Evolutionary conservation across 2,888 invertebrate species (phyloP), one percentile per base, ranked within the genome.

Genomic region (Lepidochrysops patricia): DNA sequence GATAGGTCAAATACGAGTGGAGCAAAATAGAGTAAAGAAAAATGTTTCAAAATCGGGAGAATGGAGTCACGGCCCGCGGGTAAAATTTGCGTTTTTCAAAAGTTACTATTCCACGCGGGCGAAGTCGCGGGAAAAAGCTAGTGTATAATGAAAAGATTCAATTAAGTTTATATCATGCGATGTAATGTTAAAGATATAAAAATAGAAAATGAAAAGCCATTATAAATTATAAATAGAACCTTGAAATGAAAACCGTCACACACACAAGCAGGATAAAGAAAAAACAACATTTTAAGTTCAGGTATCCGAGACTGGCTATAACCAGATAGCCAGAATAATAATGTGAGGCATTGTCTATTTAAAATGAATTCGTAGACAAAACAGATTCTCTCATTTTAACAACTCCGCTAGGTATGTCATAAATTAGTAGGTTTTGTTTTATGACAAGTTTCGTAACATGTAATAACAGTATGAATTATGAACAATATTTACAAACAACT

Each of bases 281-380:
- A 67, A 70, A 69, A 70, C 65, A 62, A 67, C 63, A 66, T 65
- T 67, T 69, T 69, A 67, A 70, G 65, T 63, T 66, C 66, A 65
- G 66, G 61, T 64, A 61, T 54, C 54, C 54, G 64, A 65, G 66
- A 67, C 67, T 64, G 67, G 66, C 65, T 65, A 65, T 68, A 68
- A 67, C 67, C 66, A 68, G 72, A 66, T 64, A 65, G 65, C 56
- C 52, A 62, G 67, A 68, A 71, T 68, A 69, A 70, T 69, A 69
- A 68, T 62, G 60, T 62, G 60, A 67, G 61, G 62, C 57, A 62
- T 66, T 64, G 67, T 70, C 72, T 67, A 70, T 68, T 67, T 70
- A 68, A 69, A 67, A 70, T 64, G 64, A 66, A 63, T 67, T 64
- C 56, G 58, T 56, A 61, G 61, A 62, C 56, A 34, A 54, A 54